These are phyloP conservation scores for Bagarius yarrelli DNA, from an alignment of 2,113 vertebrate genomes.

Conservation along the genomic window DNA sequence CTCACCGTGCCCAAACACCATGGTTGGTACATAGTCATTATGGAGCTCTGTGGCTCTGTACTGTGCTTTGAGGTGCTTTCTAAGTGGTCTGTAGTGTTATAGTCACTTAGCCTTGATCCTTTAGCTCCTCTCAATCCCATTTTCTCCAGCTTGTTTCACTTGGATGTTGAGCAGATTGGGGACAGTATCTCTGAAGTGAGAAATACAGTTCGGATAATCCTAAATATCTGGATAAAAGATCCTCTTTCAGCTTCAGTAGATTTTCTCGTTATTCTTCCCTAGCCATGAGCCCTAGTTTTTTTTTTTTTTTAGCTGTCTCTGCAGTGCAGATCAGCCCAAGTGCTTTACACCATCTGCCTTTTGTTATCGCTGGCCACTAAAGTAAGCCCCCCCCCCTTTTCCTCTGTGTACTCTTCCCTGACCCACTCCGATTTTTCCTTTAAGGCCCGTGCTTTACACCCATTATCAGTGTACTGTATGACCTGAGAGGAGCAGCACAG, in stretches of 20 bases:
- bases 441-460: not conserved
- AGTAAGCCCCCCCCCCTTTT: not conserved
- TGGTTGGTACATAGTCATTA: conserved; percentile 79
- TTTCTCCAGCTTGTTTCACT: not conserved
- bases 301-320: not conserved
- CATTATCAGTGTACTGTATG: not conserved
- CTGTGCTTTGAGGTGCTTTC: not conserved
- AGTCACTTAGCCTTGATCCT: conserved; percentile 18
- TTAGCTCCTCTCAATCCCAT: not conserved
- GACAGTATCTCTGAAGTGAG: not conserved
- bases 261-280: conserved; percentile 11
- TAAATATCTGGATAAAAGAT: conserved; percentile 20
- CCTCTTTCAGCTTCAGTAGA: conserved; percentile 4
- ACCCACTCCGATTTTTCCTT: not conserved
- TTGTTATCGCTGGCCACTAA: conserved; percentile 2
- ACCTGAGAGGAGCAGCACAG: not conserved
- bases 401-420: not conserved
- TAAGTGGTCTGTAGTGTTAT: not conserved
- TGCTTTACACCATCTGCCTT: conserved; percentile 2
- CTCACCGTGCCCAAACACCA: conserved; percentile 80
- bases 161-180: not conserved
- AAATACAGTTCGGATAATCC: conserved; percentile 25
- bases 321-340: not conserved
- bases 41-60: not conserved
- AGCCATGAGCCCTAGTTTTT: not conserved